Base-by-base conservation (phyloP, 1,140 invertebrate species). In the Caenorhabditis brenneri region DNA sequence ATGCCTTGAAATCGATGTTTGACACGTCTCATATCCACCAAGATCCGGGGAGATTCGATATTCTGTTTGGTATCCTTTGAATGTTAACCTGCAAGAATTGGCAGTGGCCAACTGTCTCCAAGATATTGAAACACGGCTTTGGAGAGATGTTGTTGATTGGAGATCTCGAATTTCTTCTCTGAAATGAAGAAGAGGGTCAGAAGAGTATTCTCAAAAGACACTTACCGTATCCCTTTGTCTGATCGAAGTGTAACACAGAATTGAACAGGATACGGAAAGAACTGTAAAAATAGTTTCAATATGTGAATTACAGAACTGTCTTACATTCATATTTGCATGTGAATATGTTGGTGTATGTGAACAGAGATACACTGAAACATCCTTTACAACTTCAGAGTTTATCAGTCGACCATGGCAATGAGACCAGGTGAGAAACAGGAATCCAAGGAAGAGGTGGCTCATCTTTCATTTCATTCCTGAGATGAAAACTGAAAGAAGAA, bases 31-130 rank as follows among this genome's bases (percentile, higher is more conserved):
- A 42, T 74, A 74, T 5, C 65, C 65, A 12, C 65, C 65, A 15
- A 74, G 36, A 74, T 74, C 65, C 33, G 65, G 65, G 42, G 65
- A 74, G 42, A 74, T 74, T 42, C 65, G 65, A 24, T 74, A 74
- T 46, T 74, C 65, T 42, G 65, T 74, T 24, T 74, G 65, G 22
- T 74, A 74, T 42, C 65, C 65, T 24, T 74, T 74, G n/a, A 74
- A 74, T 42, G 65, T 74, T 39, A 74, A 31, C 27, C 36, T n/a
- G 36, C 65, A 74, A 4, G 65, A 74, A 42, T 74, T 74, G n/a
- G 65, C 65, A 22, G 65, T 74, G 1, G 65, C 65, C 65, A 74
- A 74, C n/a, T 74, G 65, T 46, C 65, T 42, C 65, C 65, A 74
- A 12, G 65, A 74, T 22, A 74, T 74, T 3, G 65, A 74, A 74